phyloP scores from a whole-genome alignment of 1,140 invertebrate genomes.

The Drosophila novamexicana region DNA sequence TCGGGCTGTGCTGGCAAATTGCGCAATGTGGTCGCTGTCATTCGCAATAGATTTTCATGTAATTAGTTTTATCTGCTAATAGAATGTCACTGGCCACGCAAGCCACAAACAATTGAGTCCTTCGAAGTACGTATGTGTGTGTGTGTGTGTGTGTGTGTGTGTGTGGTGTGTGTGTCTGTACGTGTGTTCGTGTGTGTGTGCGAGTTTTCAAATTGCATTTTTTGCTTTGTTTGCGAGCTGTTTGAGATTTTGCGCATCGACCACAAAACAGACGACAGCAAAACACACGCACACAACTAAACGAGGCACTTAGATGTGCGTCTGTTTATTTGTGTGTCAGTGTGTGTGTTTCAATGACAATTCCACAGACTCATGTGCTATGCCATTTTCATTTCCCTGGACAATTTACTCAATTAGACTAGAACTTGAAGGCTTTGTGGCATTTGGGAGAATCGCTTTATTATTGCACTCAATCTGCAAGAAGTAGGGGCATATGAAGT shows the following conservation, averaged over 20 bases:
- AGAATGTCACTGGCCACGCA: slow-evolving; percentile 57
- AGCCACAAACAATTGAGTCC: slow-evolving; percentile 58
- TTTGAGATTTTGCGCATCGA: slow-evolving; percentile 57
- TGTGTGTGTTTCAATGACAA: slow-evolving; percentile 12
- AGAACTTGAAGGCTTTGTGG: slow-evolving; percentile 78
- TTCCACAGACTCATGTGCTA: slow-evolving; percentile 50
- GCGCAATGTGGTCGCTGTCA: slow-evolving; percentile 40
- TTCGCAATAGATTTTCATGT: slow-evolving; percentile 59
- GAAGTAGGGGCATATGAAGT: neutral
- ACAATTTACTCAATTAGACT: slow-evolving; percentile 79
- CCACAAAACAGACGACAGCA: slow-evolving; percentile 44
- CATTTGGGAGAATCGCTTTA: slow-evolving; percentile 78
- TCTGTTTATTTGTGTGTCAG: neutral
- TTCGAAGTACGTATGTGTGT: neutral
- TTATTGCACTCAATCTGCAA: slow-evolving; percentile 67
- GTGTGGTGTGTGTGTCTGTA: slow-evolving; percentile 8
- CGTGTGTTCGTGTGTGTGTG: neutral
- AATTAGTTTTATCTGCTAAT: slow-evolving; percentile 69
- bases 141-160: neutral
- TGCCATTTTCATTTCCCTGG: slow-evolving; percentile 74
- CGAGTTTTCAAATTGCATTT: slow-evolving; percentile 41
- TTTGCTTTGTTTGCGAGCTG: slow-evolving; percentile 49
- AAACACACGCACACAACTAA: slow-evolving; percentile 9
- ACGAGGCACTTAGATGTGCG: slow-evolving; percentile 10
- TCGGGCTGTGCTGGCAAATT: slow-evolving; percentile 35